Conservation (phyloP, 2,113 vertebrate species). For the Pelodiscus sinensis region DNA sequence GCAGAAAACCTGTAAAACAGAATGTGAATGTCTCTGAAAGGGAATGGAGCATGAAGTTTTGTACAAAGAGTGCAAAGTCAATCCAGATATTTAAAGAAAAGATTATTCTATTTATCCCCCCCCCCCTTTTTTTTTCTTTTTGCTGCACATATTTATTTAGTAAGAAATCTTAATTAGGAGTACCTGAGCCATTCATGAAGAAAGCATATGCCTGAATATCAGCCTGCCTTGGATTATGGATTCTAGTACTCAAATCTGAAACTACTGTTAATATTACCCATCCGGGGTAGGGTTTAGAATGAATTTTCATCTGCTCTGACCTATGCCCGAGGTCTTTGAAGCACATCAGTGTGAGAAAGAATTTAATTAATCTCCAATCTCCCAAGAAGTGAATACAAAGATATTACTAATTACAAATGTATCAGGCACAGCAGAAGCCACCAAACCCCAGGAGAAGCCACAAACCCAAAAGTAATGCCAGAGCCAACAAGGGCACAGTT, state of each 20-base stretch:
- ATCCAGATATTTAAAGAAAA: neutral
- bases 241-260: neutral
- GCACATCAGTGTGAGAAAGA: neutral
- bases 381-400: rapidly evolving
- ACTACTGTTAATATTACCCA: neutral
- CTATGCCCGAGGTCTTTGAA: neutral
- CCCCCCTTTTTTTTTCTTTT: neutral
- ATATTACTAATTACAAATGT: neutral
- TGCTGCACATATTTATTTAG: neutral
- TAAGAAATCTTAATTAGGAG: neutral
- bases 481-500: neutral
- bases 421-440: neutral
- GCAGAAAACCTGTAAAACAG: neutral
- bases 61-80: neutral
- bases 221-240: neutral
- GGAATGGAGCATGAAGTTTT: slow-evolving; percentile 4
- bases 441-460: neutral
- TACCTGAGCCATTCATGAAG: neutral
- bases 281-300: neutral
- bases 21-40: neutral
- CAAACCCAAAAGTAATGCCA: neutral
- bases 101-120: neutral
- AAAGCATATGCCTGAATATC: neutral
- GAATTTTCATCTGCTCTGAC: neutral
- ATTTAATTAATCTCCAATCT: neutral